A percentile compares a stretch with the other conserved stretches of the same genome.
Conservation (phyloP, 2,113 vertebrate species). For the Dunckerocampus dactyliophorus region DNA sequence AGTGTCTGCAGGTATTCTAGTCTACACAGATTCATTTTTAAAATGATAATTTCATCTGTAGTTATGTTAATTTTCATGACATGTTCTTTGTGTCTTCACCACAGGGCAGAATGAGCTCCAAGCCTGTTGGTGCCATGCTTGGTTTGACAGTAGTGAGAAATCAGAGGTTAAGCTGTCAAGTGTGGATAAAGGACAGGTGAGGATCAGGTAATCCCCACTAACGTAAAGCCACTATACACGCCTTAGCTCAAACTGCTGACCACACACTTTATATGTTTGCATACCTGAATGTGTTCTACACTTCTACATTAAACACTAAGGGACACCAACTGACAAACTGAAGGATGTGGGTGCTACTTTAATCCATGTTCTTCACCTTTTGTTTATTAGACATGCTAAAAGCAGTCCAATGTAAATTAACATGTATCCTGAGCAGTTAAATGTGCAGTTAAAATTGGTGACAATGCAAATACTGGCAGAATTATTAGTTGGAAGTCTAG, state of each 20-base stretch:
- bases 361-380: too few relatives aligned
- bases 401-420: too few relatives aligned
- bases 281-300: too few relatives aligned
- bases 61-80: neutral
- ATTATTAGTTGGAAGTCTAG: too few relatives aligned
- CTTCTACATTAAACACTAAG: too few relatives aligned
- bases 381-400: too few relatives aligned
- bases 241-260: constrained; percentile 2
- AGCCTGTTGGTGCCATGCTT: constrained; percentile 22
- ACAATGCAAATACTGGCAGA: too few relatives aligned
- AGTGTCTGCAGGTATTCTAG: neutral
- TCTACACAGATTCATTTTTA: neutral
- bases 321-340: too few relatives aligned
- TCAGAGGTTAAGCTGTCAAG: constrained; percentile 21
- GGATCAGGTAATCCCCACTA: constrained; percentile 18
- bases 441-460: too few relatives aligned
- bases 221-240: constrained; percentile 6
- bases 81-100: neutral
- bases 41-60: neutral
- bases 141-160: constrained; percentile 13
- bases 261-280: neutral
- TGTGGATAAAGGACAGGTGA: constrained; percentile 37
- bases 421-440: too few relatives aligned
- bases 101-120: constrained; percentile 18
- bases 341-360: too few relatives aligned